phyloP scores from a whole-genome alignment of 2,888 invertebrate species.

The Phaedon cochleariae region DNA sequence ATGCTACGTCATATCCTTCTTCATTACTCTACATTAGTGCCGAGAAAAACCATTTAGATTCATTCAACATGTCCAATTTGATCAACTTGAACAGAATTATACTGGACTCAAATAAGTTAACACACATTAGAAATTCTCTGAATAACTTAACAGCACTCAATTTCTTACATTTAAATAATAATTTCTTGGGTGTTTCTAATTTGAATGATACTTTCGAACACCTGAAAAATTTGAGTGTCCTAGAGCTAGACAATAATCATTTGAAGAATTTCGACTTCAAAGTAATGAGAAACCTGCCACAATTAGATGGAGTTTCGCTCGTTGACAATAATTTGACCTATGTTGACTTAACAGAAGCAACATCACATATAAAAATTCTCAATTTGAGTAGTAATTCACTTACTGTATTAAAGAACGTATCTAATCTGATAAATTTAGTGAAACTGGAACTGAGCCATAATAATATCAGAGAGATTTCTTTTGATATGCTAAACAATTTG shows the following conservation, averaged over 20 bases:
- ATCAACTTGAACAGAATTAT: constrained; percentile 10
- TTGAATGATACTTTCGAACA: constrained; percentile 2
- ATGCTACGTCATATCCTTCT: constrained; percentile 13
- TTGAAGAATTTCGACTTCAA: constrained; percentile 16
- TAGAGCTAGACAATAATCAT: constrained; percentile 28
- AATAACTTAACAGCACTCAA: constrained; percentile 21
- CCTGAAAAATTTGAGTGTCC: constrained; percentile 21
- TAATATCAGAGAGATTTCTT: constrained; percentile 22
- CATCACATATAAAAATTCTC: constrained; percentile 8
- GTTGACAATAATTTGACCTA: constrained; percentile 22
- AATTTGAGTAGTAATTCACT: constrained; percentile 25
- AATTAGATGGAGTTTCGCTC: constrained; percentile 21
- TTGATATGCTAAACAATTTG: constrained; percentile 19
- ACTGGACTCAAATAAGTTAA: constrained; percentile 27
- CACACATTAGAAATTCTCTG: constrained; percentile 9
- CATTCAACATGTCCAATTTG: constrained; percentile 28
- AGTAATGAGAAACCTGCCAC: constrained; percentile 14
- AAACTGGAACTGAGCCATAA: constrained; percentile 29
- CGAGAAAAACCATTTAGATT: constrained; percentile 21
- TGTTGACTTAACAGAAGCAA: constrained; percentile 19
- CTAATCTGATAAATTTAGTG: not conserved
- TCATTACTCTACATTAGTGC: constrained; percentile 24
- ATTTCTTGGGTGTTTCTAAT: constrained; percentile 13
- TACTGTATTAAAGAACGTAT: constrained; percentile 22
- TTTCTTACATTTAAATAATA: constrained; percentile 23